Base-by-base conservation (phyloP, 2,888 invertebrate genomes). In the Pantelozetes paolii region DNA sequence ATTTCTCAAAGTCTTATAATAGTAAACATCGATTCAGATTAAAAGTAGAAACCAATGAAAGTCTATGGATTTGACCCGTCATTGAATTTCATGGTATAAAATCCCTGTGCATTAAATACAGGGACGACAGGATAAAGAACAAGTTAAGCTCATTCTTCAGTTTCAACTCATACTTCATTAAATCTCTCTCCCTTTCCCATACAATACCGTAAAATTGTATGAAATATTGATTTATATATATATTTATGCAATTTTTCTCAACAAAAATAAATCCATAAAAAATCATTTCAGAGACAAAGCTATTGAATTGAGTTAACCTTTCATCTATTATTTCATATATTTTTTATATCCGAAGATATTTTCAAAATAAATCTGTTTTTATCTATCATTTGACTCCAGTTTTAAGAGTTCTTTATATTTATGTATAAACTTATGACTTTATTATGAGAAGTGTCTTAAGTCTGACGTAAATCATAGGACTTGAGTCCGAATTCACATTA, bases 1-100 rank as follows among this genome's bases (percentile, higher is more conserved):
- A 67, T 67, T 67, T 36, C 67, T 67, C 67, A 67, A 67, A 40
- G 67, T 67, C 67, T 67, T 67, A 67, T 67, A 67, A 40, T 23
- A 67, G 67, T 20, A 32, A 67, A 67, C 67, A 67, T 67, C 20
- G 40, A 36, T 23, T 67, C 42, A 36, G 67, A 67, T 67, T 67
- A 67, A 67, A 67, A 67, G 67, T 67, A 23, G 36, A 67, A 67
- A 36, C 67, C 30, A 67, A 23, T 20, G 67, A 67, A 67, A 67
- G 40, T 67, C 40, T 36, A 67, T 67, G 40, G 36, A 15, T 40
- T 13, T 67, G 67, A 40, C 67, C 67, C 8, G 23, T 67, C 67
- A 40, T 67, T 40, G 40, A 67, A 67, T 67, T 40, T 40, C 67
- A 67, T 36, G 20, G 67, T 13, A 0, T 40, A n/a, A 40, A n/a